Percentiles rank a stretch among this genome's conserved stretches.
Evolutionary conservation across 2,888 invertebrate species (phyloP).

Genomic region (Eulithis testata): DNA sequence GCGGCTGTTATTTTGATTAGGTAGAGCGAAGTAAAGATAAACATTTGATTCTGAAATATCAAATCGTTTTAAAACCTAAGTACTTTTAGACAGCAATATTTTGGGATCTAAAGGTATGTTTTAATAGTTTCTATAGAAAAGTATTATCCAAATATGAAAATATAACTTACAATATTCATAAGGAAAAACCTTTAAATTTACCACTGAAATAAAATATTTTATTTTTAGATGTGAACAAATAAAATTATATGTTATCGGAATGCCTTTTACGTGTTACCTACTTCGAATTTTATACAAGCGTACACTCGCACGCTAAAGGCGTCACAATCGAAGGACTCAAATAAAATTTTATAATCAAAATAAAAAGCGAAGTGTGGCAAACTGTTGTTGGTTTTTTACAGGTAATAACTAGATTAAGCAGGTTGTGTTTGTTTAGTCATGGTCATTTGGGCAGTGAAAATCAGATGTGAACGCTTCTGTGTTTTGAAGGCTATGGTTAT

Average conservation of each 20-base stretch:
- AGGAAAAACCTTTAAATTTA: constrained; percentile 14
- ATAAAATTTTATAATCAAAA: neutral
- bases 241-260: constrained; percentile 1
- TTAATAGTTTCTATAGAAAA: too few species aligned
- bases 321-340: neutral
- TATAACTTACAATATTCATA: constrained; percentile 31
- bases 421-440: too few species aligned
- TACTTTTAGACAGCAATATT: neutral
- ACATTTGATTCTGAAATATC: constrained; percentile 50
- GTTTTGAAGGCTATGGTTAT: too few species aligned
- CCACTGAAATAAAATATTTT: constrained; percentile 10
- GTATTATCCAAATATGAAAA: too few species aligned
- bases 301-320: constrained; percentile 1
- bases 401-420: too few species aligned
- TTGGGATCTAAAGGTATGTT: too few species aligned
- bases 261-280: constrained; percentile 1
- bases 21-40: constrained; percentile 37
- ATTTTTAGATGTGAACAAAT: constrained; percentile 10
- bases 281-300: neutral
- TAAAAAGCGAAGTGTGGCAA: too few species aligned
- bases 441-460: too few species aligned
- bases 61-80: neutral
- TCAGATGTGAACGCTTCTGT: too few species aligned
- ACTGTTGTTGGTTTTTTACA: too few species aligned
- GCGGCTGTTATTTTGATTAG: constrained; percentile 43